phyloP scores from a whole-genome alignment of 2,113 vertebrate genomes.

The Tupaia chinensis region DNA sequence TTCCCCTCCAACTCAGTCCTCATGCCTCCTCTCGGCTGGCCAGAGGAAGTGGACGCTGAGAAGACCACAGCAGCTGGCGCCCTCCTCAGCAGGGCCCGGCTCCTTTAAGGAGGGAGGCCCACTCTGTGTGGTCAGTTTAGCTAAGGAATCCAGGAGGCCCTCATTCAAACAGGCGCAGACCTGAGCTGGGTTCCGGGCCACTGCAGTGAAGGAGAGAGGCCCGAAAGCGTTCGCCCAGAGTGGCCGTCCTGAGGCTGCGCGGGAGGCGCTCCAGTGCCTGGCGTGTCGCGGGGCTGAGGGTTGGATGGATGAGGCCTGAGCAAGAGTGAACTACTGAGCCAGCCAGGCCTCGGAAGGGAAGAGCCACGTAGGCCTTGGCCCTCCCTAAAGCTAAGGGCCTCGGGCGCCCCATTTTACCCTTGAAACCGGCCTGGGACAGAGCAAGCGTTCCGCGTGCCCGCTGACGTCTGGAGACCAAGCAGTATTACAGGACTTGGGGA shows the following conservation, averaged over 20 bases:
- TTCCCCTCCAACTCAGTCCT: background rate
- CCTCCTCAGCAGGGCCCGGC: background rate
- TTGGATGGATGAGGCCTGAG: background rate
- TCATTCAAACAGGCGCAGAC: background rate
- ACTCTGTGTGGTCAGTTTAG: background rate
- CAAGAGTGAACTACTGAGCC: background rate
- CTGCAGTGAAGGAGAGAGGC: background rate
- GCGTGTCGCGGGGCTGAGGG: background rate
- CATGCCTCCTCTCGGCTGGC: background rate
- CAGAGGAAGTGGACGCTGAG: background rate
- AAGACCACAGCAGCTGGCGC: background rate
- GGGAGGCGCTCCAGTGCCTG: background rate
- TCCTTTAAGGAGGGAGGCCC: background rate
- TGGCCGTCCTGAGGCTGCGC: background rate
- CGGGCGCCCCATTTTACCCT: background rate
- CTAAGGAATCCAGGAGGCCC: background rate
- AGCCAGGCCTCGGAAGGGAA: background rate
- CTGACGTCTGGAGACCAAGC: background rate
- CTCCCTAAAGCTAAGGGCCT: background rate
- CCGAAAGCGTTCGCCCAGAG: background rate
- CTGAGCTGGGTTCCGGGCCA: background rate
- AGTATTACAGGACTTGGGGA: background rate
- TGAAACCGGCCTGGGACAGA: background rate
- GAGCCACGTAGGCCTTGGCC: background rate
- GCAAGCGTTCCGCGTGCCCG: background rate